phyloP scores from a whole-genome alignment of 2,797 vertebrate species.

The Miopithecus talapoin region DNA sequence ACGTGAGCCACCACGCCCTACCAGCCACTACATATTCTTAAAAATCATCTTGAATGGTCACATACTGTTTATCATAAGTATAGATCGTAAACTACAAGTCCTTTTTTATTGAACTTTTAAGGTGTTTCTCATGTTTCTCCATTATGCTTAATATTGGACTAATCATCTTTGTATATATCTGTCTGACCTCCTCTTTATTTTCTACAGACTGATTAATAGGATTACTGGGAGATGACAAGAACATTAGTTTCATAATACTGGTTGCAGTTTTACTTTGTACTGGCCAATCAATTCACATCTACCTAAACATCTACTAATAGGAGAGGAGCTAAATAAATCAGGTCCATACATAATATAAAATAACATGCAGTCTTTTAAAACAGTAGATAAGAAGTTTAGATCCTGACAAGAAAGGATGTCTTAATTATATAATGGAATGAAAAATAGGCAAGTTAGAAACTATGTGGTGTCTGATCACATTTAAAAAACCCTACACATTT shows the following conservation, averaged over 20 bases:
- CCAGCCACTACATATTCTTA: neutral
- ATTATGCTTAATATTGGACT: neutral
- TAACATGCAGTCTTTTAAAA: neutral
- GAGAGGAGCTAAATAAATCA: neutral
- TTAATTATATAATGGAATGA: neutral
- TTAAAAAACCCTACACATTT: neutral
- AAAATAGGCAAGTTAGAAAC: neutral
- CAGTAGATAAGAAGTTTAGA: neutral
- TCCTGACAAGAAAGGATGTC: neutral
- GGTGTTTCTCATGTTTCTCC: neutral
- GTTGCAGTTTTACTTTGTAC: neutral
- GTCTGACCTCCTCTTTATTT: neutral
- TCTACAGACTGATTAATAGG: neutral
- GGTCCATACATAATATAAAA: neutral
- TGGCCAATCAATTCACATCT: neutral
- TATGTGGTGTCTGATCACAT: neutral
- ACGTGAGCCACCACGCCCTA: too few relatives aligned
- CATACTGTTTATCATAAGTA: neutral
- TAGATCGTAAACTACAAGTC: neutral
- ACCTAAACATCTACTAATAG: neutral
- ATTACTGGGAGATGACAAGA: neutral
- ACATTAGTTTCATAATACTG: neutral
- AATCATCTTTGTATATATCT: neutral
- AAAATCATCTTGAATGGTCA: neutral
- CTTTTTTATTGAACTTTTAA: neutral